These are phyloP conservation scores for Napeogenes inachia DNA, from an alignment of 2,888 invertebrate genomes.

Conservation along the genomic window DNA sequence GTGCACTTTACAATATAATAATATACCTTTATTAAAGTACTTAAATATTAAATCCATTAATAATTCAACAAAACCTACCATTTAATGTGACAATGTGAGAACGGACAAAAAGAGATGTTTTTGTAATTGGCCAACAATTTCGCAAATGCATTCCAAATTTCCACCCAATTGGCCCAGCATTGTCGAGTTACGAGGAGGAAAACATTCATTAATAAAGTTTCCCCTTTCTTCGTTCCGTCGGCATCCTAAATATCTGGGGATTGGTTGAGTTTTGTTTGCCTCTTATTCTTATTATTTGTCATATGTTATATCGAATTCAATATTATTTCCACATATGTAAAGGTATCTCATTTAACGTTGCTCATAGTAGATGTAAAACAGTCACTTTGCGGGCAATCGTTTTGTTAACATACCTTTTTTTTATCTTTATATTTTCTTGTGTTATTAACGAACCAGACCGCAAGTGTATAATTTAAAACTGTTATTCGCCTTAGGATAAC, in stretches of 20 bases:
- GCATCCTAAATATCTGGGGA: conserved; percentile 4
- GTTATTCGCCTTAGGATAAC: too few species aligned
- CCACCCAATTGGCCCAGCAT: conserved; percentile 20
- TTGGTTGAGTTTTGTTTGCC: not conserved
- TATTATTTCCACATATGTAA: not conserved
- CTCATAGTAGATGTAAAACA: not conserved
- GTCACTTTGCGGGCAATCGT: not conserved
- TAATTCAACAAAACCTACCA: conserved; percentile 8
- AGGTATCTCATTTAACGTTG: not conserved
- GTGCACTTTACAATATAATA: not conserved
- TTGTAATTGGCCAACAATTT: conserved; percentile 22
- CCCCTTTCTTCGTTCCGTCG: conserved; percentile 7
- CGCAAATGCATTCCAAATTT: conserved; percentile 25
- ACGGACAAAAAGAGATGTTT: conserved; percentile 17
- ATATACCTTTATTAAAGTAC: not conserved
- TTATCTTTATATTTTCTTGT: too few species aligned
- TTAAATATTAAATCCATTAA: not conserved
- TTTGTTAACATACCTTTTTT: too few species aligned
- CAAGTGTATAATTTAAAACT: too few species aligned
- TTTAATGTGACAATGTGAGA: conserved; percentile 11
- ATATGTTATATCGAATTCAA: conserved; percentile 1
- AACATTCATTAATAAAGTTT: conserved; percentile 12
- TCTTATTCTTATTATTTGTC: conserved; percentile 3
- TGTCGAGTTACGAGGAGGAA: conserved; percentile 12
- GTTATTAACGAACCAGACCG: too few species aligned